Evolutionary conservation across 2,797 vertebrate species (phyloP).

Genomic region (Ctenopoma kingsleyae): DNA sequence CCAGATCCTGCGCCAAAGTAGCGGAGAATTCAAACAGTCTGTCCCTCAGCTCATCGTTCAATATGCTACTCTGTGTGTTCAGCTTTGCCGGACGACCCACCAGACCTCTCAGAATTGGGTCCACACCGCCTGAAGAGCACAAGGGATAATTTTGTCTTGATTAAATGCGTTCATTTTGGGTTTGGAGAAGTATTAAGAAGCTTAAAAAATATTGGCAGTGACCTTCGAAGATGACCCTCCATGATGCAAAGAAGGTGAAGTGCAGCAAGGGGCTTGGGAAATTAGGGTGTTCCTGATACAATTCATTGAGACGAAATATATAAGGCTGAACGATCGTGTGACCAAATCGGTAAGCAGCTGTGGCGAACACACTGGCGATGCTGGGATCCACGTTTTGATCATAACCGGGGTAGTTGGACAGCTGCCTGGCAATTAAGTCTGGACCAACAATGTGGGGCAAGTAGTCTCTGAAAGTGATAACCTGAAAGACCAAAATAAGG

Average conservation of each 20-base stretch:
- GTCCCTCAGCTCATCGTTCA: constrained; percentile 78
- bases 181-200: neutral
- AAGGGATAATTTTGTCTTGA: neutral
- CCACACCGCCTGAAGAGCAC: constrained; percentile 77
- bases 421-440: constrained; percentile 46
- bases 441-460: constrained; percentile 86
- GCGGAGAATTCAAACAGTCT: constrained; percentile 74
- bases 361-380: constrained; percentile 89
- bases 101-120: constrained; percentile 81
- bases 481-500: constrained; percentile 38
- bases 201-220: neutral
- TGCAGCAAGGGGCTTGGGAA: constrained; percentile 77
- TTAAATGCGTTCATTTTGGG: neutral
- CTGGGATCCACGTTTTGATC: constrained; percentile 83
- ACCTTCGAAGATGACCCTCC: constrained; percentile 88
- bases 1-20: constrained; percentile 84
- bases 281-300: constrained; percentile 67
- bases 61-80: constrained; percentile 71
- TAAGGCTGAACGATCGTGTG: constrained; percentile 86
- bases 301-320: constrained; percentile 82
- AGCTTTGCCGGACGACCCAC: constrained; percentile 77
- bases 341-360: constrained; percentile 88
- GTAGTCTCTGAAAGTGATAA: constrained; percentile 88
- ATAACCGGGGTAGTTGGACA: constrained; percentile 85
- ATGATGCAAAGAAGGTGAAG: constrained; percentile 82